Conservation (phyloP, 2,113 vertebrate species). For the Phodopus roborovskii region DNA sequence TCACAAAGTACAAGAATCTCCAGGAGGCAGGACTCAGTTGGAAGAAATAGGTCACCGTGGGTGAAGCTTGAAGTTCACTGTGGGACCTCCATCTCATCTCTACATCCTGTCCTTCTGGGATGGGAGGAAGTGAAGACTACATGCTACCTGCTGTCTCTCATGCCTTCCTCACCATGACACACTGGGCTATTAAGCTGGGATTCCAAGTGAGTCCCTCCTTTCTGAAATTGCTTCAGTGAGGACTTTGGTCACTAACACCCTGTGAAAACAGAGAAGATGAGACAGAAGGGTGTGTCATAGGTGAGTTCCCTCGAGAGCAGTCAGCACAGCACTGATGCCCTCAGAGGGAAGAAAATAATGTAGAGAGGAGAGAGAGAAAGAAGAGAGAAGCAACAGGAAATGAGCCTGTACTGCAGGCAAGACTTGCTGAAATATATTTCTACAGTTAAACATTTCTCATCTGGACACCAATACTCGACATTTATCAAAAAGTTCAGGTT, state of each 20-base stretch:
- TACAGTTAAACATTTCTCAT: background rate
- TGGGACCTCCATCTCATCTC: background rate
- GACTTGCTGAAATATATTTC: background rate
- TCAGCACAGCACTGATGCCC: background rate
- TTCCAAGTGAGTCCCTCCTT: background rate
- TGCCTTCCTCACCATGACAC: background rate
- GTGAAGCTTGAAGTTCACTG: background rate
- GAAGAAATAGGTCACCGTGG: background rate
- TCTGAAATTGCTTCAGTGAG: background rate
- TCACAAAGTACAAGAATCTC: background rate
- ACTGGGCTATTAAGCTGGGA: background rate
- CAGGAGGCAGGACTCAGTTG: background rate
- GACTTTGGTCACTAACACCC: background rate
- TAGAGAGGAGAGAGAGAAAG: background rate
- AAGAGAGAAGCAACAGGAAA: background rate
- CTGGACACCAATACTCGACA: background rate
- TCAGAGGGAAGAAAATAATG: background rate
- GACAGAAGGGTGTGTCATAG: no score
- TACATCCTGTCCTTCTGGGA: background rate
- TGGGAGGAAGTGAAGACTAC: background rate
- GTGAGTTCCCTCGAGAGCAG: background rate
- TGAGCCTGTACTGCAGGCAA: background rate
- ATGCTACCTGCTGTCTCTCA: background rate
- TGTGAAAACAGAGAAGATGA: background rate
- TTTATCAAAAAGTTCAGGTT: background rate